Percentiles rank a stretch among this genome's conserved stretches.
Conservation (phyloP, 2,888 invertebrate genomes). For the Unio delphinus region DNA sequence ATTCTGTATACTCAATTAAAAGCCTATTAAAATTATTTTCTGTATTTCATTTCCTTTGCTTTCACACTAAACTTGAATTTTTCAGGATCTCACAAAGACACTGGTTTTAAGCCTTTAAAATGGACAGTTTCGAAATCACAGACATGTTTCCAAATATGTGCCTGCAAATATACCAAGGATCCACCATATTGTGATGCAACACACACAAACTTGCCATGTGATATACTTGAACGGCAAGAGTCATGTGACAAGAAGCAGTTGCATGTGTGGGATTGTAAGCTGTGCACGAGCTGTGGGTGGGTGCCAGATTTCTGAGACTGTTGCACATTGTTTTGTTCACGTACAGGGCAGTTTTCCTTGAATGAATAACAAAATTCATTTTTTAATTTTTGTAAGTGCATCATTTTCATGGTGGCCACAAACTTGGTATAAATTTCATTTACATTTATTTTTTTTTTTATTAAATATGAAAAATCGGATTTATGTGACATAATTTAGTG, state of each 20-base stretch:
- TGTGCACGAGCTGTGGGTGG: conserved; percentile 65
- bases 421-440: no score
- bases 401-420: no score
- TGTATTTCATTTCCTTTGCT: neutral
- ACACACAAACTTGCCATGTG: conserved; percentile 56
- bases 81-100: conserved; percentile 61
- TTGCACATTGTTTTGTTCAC: neutral
- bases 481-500: no score
- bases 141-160: conserved; percentile 52
- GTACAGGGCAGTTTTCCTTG: no score
- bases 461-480: no score
- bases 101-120: conserved; percentile 56
- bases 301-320: conserved; percentile 57
- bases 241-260: conserved; percentile 32
- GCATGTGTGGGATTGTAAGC: conserved; percentile 36
- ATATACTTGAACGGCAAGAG: conserved; percentile 43
- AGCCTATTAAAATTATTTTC: no score
- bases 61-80: neutral
- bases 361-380: no score
- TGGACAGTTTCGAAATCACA: conserved; percentile 59
- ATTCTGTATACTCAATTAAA: no score
- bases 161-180: conserved; percentile 62
- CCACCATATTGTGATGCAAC: conserved; percentile 64
- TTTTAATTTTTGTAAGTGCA: no score
- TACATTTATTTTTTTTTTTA: no score